These are phyloP conservation scores for Drosophila subobscura DNA, from an alignment of 1,140 invertebrate species.

Conservation along the genomic window DNA sequence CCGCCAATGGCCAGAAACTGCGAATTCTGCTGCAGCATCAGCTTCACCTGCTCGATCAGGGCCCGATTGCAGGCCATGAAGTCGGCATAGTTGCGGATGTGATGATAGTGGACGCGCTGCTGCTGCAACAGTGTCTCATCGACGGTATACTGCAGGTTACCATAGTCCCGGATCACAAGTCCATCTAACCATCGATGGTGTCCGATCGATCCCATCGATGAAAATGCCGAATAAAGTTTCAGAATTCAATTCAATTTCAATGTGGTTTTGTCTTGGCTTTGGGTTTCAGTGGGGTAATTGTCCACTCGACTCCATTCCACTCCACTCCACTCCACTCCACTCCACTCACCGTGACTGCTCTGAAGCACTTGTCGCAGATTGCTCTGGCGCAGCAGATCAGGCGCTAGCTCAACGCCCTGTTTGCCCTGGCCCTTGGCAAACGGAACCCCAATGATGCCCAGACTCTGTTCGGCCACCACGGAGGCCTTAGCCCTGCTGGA, in stretches of 20 bases:
- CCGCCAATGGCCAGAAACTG: conserved; percentile 90
- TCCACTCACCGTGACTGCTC: conserved; percentile 61
- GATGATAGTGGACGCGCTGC: conserved; percentile 67
- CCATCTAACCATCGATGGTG: conserved; percentile 80
- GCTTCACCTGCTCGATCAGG: conserved; percentile 86
- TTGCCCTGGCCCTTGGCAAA: conserved; percentile 89
- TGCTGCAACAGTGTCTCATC: conserved; percentile 65
- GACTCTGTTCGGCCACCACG: conserved; percentile 26
- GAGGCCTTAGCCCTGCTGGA: not conserved
- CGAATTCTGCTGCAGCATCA: conserved; percentile 87
- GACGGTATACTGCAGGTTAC: conserved; percentile 86
- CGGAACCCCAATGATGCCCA: conserved; percentile 90
- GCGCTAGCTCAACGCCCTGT: conserved; percentile 86
- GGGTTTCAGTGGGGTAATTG: too few relatives aligned
- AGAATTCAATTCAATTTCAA: conserved; percentile 1
- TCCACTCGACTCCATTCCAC: too few relatives aligned
- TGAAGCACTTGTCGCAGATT: conserved; percentile 76
- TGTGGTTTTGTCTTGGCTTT: not conserved
- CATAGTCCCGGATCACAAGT: conserved; percentile 89
- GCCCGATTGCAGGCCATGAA: conserved; percentile 86
- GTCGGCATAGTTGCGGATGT: conserved; percentile 87
- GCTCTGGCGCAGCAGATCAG: conserved; percentile 85
- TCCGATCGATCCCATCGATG: not conserved
- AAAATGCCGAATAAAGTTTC: conserved; percentile 1
- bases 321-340: too few relatives aligned